Evolutionary conservation across 2,888 invertebrate genomes (phyloP), one percentile per base, ranked within the genome.

Genomic region (Cephalotes varians): DNA sequence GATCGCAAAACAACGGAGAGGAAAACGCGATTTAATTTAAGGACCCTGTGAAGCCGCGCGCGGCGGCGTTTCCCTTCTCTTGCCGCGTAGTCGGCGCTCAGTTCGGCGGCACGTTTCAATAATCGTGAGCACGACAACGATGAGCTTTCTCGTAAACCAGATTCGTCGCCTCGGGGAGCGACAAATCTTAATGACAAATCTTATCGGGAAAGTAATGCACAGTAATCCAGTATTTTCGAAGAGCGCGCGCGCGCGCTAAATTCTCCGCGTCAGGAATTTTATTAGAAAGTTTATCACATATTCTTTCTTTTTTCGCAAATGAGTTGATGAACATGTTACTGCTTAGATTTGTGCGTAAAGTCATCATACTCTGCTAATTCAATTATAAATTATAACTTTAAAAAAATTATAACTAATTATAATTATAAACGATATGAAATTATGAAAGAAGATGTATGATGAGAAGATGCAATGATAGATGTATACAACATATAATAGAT

Each of bases 21-120:
- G 31, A 51, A 37, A 65, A 28, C 49, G 87, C 90, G 90, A 90
- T 92, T 93, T 93, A 94, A 94, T 94, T 94, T 93, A 94, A 91
- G 90, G 91, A 91, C 40, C 92, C 91, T 85, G 47, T 86, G 86
- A 85, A 87, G 71, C 76, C 60, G 44, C 56, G 65, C 64, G 44
- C 56, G 44, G 65, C 64, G 62, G n/a, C 51, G 88, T 83, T 88
- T 84, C 82, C 85, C 62, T 18, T 69, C 51, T 72, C 84, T 81
- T 21, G 37, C 15, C 21, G 62, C 15, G 72, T 81, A 58, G 51
- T 76, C 44, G 18, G 44, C 81, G 69, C 84, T n/a, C 54, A 77
- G 83, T 82, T 69, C 25, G 88, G 83, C 84, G 83, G 83, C 84
- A 81, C 87, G 86, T 89, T 88, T 90, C 87, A 90, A 89, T 90